These are phyloP conservation scores for Coelogynopora nodosa DNA, from an alignment of 2,888 invertebrate species.

Conservation along the genomic window DNA sequence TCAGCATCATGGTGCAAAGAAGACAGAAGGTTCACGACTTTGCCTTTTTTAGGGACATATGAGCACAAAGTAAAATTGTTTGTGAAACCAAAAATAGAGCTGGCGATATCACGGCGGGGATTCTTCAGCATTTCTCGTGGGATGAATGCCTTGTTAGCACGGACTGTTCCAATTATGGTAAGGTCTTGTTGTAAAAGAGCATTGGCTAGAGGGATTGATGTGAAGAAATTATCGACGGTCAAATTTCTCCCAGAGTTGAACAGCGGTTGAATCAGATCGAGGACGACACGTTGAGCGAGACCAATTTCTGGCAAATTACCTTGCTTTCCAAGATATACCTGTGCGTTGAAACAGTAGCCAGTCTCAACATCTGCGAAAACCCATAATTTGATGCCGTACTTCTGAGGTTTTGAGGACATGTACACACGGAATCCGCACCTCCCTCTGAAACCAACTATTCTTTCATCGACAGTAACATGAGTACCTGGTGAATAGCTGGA, in stretches of 20 bases:
- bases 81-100: background rate
- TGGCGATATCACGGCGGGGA: background rate
- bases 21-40: background rate
- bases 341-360: background rate
- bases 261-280: background rate
- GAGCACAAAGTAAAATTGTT: background rate
- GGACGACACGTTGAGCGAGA: background rate
- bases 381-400: background rate
- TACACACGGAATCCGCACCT: background rate
- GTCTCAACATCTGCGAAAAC: background rate
- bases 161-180: background rate
- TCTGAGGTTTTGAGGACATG: background rate
- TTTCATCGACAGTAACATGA: background rate
- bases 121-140: background rate
- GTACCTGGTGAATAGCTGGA: background rate
- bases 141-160: background rate
- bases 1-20: conserved; percentile 17
- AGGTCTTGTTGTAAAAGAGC: background rate
- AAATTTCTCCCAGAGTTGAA: conserved; percentile 19
- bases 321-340: conserved; percentile 7
- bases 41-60: background rate
- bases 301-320: background rate
- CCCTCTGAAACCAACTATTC: background rate
- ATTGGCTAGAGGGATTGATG: background rate
- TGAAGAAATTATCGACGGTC: background rate